Base-by-base conservation (phyloP, 2,797 vertebrate species). In the Phrynocephalus vlangalii region DNA sequence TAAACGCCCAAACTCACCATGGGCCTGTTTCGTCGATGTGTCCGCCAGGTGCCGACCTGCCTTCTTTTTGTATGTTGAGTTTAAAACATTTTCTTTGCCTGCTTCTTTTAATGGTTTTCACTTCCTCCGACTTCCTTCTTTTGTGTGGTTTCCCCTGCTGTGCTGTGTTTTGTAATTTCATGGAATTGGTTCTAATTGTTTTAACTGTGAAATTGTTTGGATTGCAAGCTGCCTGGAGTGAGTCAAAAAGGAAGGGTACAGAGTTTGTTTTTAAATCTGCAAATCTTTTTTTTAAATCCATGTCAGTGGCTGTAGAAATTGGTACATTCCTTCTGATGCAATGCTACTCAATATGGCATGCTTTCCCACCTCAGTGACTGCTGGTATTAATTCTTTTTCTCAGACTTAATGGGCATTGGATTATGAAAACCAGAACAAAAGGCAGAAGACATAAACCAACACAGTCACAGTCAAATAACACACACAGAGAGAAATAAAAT, bases 111-210 rank as follows among this genome's bases (percentile, higher is more conserved):
- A 86, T 63, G 50, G 67, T 52, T 72, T 44, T 22, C 70, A n/a
- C 56, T 63, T 86, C 68, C n/a, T 28, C 24, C 11, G 13, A 20
- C 16, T 33, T n/a, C 30, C 24, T 44, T 38, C 33, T 80, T 79
- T 79, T 26, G 15, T 80, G 16, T 20, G 5, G 66, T 9, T 63
- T 80, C n/a, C 28, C 68, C 68, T 63, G 85, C 50, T 86, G 50
- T 80, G 77, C 78, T 56, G 50, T 28, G 50, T 86, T 86, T 79
- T 60, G 50, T 28, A 3, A 63, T 80, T 73, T 80, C 70, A 86
- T 44, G 68, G 67, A 78, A 86, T 72, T 60, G 68, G 52, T n/a
- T 71, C 72, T 80, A 86, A 86, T 86, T 86, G 80, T 38, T 22
- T 56, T 28, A 38, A 72, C 68, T 86, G 77, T 80, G 67, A n/a